A percentile compares a stretch with the other conserved stretches of the same genome.
Evolutionary conservation across 2,113 vertebrate genomes (phyloP).

Genomic region (Oenanthe oenanthe): DNA sequence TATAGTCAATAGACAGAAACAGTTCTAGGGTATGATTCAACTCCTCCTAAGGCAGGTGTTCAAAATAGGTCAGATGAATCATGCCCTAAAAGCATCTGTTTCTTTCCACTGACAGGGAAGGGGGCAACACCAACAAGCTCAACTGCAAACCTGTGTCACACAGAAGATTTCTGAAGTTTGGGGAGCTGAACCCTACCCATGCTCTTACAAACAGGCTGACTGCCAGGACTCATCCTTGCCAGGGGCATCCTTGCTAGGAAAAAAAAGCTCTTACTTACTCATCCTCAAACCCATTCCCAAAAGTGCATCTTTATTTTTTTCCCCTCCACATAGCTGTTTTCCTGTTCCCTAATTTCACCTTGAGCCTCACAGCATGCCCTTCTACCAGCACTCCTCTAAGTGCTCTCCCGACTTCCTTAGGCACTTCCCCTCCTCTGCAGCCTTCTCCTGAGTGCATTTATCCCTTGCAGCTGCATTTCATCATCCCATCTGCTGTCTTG

Average conservation of each 20-base stretch:
- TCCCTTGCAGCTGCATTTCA: constrained; percentile 59
- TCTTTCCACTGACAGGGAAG: neutral
- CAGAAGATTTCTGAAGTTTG: neutral
- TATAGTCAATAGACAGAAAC: neutral
- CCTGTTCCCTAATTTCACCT: constrained; percentile 16
- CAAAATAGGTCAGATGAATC: constrained; percentile 59
- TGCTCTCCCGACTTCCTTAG: constrained; percentile 8
- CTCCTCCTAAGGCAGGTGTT: constrained; percentile 23
- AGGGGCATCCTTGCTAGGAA: neutral
- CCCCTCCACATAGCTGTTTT: neutral
- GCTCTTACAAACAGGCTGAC: neutral
- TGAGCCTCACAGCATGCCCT: constrained; percentile 11
- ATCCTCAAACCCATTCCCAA: neutral
- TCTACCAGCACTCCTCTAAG: neutral
- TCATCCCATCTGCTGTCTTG: constrained; percentile 55
- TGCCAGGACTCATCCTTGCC: neutral
- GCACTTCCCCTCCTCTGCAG: constrained; percentile 2
- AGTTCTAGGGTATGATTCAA: constrained; percentile 49
- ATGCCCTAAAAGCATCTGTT: constrained; percentile 31
- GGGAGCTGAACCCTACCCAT: neutral
- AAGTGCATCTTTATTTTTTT: neutral
- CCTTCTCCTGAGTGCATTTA: constrained; percentile 35
- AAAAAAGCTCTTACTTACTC: neutral
- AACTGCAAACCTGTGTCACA: neutral
- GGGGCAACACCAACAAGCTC: neutral